Percentiles rank a stretch among this genome's conserved stretches.
Conservation (phyloP, 2,888 invertebrate species). For the Macroteleia sp. region DNA sequence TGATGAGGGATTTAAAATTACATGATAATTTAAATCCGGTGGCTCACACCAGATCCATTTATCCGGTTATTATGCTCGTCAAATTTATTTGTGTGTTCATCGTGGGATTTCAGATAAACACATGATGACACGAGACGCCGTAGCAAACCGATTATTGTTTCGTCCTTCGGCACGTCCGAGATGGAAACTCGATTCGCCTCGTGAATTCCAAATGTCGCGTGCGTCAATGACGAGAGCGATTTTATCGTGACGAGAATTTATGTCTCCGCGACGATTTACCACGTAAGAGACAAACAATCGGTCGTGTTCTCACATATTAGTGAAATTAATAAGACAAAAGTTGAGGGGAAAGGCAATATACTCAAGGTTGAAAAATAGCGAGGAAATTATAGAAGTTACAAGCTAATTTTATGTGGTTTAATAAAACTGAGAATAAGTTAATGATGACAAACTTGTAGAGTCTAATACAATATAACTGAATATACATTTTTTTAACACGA, state of each 20-base stretch:
- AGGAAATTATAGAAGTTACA: no score
- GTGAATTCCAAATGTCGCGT: slow-evolving; percentile 34
- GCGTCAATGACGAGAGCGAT: slow-evolving; percentile 24
- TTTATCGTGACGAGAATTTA: slow-evolving; percentile 8
- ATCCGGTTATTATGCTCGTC: slow-evolving; percentile 24
- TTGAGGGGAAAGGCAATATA: no score
- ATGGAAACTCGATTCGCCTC: slow-evolving; percentile 34
- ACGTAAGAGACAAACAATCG: neutral
- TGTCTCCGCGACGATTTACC: neutral
- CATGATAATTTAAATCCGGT: neutral
- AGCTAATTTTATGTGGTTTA: no score
- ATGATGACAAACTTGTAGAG: no score
- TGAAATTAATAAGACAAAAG: no score
- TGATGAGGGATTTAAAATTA: neutral
- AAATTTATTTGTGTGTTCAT: slow-evolving; percentile 9
- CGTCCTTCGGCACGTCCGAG: slow-evolving; percentile 35
- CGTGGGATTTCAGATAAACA: slow-evolving; percentile 40
- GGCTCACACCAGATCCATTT: slow-evolving; percentile 1
- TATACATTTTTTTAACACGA: no score
- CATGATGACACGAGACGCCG: slow-evolving; percentile 13
- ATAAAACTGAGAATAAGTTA: no score
- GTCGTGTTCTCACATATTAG: neutral
- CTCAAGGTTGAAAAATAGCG: no score
- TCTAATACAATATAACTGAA: no score
- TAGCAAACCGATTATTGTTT: slow-evolving; percentile 35